Evolutionary conservation across 2,888 invertebrate species (phyloP), one percentile per base, ranked within the genome.

Genomic region (Campoplex nolae): DNA sequence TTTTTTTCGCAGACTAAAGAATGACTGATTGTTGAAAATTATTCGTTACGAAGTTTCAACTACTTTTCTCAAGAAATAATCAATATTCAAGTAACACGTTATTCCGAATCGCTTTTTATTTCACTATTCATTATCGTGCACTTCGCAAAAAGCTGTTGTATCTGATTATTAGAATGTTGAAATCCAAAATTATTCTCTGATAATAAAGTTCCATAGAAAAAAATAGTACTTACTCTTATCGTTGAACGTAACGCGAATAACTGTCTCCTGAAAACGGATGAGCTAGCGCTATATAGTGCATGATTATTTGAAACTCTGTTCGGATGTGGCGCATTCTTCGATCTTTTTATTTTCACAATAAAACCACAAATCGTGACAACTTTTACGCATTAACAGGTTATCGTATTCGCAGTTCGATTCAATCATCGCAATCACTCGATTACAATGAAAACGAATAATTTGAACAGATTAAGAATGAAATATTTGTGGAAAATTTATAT

Each of bases 201-300:
- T 56, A 51, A 56, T 54, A 38, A 74, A 38, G 6, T 11, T 23
- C 38, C 7, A 13, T 13, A 35, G 23, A 16, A 32, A 38, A 75
- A 75, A 18, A 18, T 35, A 32, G 62, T 56, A 58, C 62, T 32
- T 48, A 48, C 23, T 68, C 68, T 68, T 42, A 78, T 68, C 68
- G 78, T 23, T 54, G 23, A 3, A 38, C 38, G 18, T 42, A 28
- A 28, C 18, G 23, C 16, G 67, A 68, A 78, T 68, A 68, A 68
- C 38, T 68, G 78, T 42, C 68, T 54, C 18, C 13, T 32, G 35
- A 35, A 42, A 45, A 65, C 1, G 13, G 32, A 51, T 23, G 54
- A 48, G 45, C 23, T 42, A 18, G 23, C 16, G 23, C 38, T 65
- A 28, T 18, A 48, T n/a, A 16, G 35, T 54, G 32, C 16, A 68